Evolutionary conservation across 2,888 invertebrate species (phyloP).

Genomic region (Drosophila infuscata): DNA sequence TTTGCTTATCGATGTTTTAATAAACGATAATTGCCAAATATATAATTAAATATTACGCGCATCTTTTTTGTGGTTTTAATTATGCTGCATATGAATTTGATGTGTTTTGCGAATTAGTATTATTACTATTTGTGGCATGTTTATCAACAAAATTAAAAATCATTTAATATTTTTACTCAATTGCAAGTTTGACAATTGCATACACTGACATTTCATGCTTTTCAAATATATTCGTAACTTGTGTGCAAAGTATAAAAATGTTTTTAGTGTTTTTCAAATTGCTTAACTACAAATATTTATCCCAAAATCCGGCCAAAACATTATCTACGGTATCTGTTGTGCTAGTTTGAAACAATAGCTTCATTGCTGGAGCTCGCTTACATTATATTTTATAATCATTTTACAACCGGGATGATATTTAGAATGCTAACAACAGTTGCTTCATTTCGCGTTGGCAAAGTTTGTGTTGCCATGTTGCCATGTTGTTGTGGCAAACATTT

Average conservation of each 20-base stretch:
- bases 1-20: background rate
- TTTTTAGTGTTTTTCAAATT: background rate
- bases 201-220: background rate
- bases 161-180: background rate
- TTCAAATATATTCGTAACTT: background rate
- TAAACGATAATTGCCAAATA: background rate
- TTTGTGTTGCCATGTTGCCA: slow-evolving; percentile 51
- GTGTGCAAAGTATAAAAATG: background rate
- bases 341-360: slow-evolving; percentile 14
- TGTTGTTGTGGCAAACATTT: slow-evolving; percentile 31
- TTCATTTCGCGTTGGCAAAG: slow-evolving; percentile 60
- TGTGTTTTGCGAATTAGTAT: background rate
- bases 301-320: slow-evolving; percentile 2
- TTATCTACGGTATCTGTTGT: slow-evolving; percentile 13
- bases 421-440: slow-evolving; percentile 72
- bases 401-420: slow-evolving; percentile 78
- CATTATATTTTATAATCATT: slow-evolving; percentile 81
- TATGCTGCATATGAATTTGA: background rate
- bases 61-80: background rate
- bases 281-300: slow-evolving; percentile 1
- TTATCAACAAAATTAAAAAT: background rate
- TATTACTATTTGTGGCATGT: background rate
- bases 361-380: slow-evolving; percentile 30
- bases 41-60: background rate
- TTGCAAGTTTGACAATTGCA: background rate